phyloP scores from a whole-genome alignment of 37 sponge, comb jelly and placozoan genomes.

The Geodia barretti region DNA sequence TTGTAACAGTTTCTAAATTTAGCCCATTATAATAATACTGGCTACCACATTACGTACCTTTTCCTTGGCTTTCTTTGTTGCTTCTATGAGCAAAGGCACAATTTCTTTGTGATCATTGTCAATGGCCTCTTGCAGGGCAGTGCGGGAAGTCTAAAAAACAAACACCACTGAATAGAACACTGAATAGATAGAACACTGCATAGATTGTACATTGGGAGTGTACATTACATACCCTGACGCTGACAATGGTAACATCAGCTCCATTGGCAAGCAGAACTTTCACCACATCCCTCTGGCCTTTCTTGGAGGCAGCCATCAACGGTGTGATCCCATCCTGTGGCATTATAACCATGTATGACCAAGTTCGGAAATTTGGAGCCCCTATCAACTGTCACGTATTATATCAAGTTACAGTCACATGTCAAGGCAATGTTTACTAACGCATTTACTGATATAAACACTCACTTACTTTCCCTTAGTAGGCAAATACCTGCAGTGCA shows the following conservation, averaged over 20 bases:
- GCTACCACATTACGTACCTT: not conserved
- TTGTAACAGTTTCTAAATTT: too few relatives aligned
- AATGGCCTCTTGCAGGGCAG: conserved; percentile 34
- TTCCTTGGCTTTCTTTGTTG: conserved; percentile 15
- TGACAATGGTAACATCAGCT: conserved; percentile 16
- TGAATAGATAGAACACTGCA: not conserved
- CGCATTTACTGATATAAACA: too few relatives aligned
- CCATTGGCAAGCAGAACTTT: conserved; percentile 1
- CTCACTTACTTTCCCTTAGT: too few relatives aligned
- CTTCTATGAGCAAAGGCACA: conserved; percentile 7
- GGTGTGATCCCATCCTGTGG: conserved; percentile 21
- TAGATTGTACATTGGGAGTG: too few relatives aligned
- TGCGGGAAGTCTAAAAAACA: conserved; percentile 11
- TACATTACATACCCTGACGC: not conserved
- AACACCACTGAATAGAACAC: not conserved
- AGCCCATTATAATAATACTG: not conserved
- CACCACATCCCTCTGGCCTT: conserved; percentile 33
- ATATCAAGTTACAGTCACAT: too few relatives aligned
- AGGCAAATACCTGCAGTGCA: too few relatives aligned
- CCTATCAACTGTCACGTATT: too few relatives aligned
- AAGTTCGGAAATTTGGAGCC: too few relatives aligned
- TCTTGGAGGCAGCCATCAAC: not conserved
- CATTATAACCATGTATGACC: too few relatives aligned
- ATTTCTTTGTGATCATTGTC: conserved; percentile 13
- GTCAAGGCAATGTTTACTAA: too few relatives aligned